Percentiles rank a stretch among this genome's conserved stretches.
These are phyloP conservation scores for Drosophila sp. DNA, from an alignment of 1,140 invertebrate genomes.

Conservation along the genomic window DNA sequence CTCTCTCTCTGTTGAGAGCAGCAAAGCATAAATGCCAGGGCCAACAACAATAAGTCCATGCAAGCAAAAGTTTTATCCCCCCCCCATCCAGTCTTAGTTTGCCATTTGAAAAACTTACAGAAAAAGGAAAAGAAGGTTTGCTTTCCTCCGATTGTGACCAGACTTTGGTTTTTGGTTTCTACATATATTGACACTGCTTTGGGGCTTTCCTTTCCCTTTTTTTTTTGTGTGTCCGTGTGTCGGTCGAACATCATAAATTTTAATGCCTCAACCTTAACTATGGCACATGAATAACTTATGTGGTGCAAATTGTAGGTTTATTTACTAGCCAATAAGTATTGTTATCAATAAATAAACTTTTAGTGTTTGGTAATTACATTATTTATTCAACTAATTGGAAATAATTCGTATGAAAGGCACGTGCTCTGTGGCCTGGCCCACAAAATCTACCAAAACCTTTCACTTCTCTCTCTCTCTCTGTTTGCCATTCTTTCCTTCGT, in stretches of 20 bases:
- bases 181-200: slow-evolving; percentile 4
- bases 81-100: not conserved
- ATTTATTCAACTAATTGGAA: slow-evolving; percentile 13
- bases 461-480: not conserved
- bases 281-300: slow-evolving; percentile 16
- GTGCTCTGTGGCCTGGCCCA: not conserved
- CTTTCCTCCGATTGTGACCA: slow-evolving; percentile 13
- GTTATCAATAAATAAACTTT: slow-evolving; percentile 18
- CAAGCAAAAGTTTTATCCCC: not conserved
- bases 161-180: slow-evolving; percentile 14
- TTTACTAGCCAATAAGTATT: slow-evolving; percentile 9
- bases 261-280: slow-evolving; percentile 16
- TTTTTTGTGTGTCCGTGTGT: not conserved
- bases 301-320: slow-evolving; percentile 12
- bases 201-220: not conserved
- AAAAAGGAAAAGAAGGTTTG: slow-evolving; percentile 2
- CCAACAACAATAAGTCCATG: slow-evolving; percentile 44
- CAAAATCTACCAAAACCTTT: not conserved
- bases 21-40: slow-evolving; percentile 52
- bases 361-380: slow-evolving; percentile 15
- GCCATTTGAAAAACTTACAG: not conserved
- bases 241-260: slow-evolving; percentile 14
- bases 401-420: slow-evolving; percentile 8
- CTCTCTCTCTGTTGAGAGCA: slow-evolving; percentile 23
- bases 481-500: not conserved